Evolutionary conservation across 2,113 vertebrate species (phyloP).

Genomic region (Nematolebias whitei): DNA sequence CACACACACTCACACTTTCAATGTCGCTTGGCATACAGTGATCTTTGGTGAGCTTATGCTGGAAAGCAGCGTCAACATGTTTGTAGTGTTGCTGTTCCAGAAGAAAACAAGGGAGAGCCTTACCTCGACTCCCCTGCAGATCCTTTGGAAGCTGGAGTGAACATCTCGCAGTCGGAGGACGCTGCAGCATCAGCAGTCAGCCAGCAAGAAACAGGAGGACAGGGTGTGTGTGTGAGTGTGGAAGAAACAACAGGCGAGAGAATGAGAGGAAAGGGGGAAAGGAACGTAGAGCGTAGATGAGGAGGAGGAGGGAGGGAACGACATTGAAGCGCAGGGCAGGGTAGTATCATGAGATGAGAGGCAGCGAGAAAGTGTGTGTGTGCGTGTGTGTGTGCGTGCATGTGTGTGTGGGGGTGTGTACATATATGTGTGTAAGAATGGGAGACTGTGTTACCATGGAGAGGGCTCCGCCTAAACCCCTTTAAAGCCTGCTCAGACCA

Average conservation of each 20-base stretch:
- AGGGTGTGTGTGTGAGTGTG: constrained; percentile 32
- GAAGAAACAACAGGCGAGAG: constrained; percentile 1
- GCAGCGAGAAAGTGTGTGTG: constrained; percentile 29
- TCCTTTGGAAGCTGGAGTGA: constrained; percentile 68
- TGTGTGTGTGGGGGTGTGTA: no score
- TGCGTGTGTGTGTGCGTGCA: constrained; percentile 12
- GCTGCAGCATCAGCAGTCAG: constrained; percentile 65
- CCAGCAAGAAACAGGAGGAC: constrained; percentile 48
- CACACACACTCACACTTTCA: constrained; percentile 17
- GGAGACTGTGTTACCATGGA: constrained; percentile 72
- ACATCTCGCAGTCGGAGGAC: constrained; percentile 64
- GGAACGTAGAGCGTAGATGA: constrained; percentile 33
- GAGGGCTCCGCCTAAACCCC: constrained; percentile 61
- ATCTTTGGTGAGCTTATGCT: constrained; percentile 19
- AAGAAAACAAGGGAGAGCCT: constrained; percentile 25
- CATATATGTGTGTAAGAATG: no score
- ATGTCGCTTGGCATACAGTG: constrained; percentile 23
- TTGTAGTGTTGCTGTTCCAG: constrained; percentile 11
- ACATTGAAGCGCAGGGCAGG: constrained; percentile 44
- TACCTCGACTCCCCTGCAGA: constrained; percentile 69
- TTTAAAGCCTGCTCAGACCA: constrained; percentile 39
- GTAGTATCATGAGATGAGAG: constrained; percentile 60
- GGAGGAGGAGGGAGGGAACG: constrained; percentile 56
- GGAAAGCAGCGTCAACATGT: constrained; percentile 23
- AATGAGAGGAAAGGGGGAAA: constrained; percentile 27